Conservation (phyloP, 1,140 invertebrate genomes). For the Chironomus striatipennis region DNA sequence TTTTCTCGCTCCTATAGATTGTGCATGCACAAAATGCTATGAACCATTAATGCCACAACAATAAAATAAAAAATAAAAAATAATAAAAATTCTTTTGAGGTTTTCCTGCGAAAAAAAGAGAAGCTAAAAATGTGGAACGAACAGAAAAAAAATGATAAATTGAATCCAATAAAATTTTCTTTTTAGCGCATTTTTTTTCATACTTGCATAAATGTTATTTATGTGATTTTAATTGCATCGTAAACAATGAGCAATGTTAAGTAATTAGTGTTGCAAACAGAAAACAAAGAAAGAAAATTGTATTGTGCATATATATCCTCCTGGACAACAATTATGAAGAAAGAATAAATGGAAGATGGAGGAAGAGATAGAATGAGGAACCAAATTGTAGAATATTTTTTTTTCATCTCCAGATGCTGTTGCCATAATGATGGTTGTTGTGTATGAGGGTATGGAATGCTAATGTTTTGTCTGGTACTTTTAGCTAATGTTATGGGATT, state of each 20-base stretch:
- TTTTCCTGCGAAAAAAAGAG: not conserved
- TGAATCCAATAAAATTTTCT: not conserved
- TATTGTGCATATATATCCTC: not conserved
- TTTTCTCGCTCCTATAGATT: no score
- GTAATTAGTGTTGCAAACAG: conserved; percentile 19
- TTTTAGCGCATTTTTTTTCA: no score
- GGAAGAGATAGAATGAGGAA: not conserved
- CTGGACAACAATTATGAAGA: not conserved
- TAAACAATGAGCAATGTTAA: conserved; percentile 19
- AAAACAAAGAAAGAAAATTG: not conserved
- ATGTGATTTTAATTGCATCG: conserved; percentile 20
- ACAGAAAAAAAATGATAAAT: conserved; percentile 17
- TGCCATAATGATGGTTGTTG: not conserved
- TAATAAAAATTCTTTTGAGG: conserved; percentile 12
- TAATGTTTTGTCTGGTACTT: not conserved
- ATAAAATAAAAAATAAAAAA: no score
- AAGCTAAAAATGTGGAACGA: not conserved
- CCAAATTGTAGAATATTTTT: not conserved
- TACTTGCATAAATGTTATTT: conserved; percentile 17
- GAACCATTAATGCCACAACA: conserved; percentile 3
- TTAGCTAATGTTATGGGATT: not conserved
- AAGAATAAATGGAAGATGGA: not conserved
- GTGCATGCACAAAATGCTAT: no score
- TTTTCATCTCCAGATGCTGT: not conserved
- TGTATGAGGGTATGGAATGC: not conserved